Conservation (phyloP, 2,888 invertebrate genomes). For the Eupithecia vulgata region DNA sequence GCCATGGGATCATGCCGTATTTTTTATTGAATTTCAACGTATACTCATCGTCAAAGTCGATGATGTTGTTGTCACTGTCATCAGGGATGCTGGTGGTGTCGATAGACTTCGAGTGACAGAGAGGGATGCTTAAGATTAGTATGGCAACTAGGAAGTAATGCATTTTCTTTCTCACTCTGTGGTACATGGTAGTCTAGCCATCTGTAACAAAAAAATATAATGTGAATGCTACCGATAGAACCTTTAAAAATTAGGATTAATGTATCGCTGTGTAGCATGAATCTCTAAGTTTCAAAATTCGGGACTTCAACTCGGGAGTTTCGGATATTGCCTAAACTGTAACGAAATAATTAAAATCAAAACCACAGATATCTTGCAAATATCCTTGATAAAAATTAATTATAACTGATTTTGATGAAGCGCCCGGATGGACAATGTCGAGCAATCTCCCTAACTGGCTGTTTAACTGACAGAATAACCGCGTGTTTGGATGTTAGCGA, state of each 20-base stretch:
- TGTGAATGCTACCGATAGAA: background rate
- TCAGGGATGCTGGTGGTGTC: conserved; percentile 50
- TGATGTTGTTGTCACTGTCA: conserved; percentile 67
- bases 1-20: conserved; percentile 65
- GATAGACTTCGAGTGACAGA: conserved; percentile 56
- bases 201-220: conserved; percentile 63
- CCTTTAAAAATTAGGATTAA: background rate
- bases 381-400: background rate
- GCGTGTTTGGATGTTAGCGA: background rate
- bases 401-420: background rate
- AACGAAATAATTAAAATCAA: too few relatives aligned
- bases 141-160: conserved; percentile 60
- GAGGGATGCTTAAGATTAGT: conserved; percentile 55
- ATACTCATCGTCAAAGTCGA: conserved; percentile 75
- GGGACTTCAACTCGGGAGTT: background rate
- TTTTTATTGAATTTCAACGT: conserved; percentile 69
- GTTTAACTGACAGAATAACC: conserved; percentile 2
- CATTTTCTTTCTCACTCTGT: conserved; percentile 73
- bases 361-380: background rate
- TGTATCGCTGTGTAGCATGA: background rate
- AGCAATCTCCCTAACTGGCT: conserved; percentile 4
- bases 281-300: background rate
- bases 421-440: background rate
- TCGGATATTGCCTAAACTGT: background rate
- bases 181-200: conserved; percentile 67